phyloP scores from a whole-genome alignment of 2,797 vertebrate species.

The Falco berigora region DNA sequence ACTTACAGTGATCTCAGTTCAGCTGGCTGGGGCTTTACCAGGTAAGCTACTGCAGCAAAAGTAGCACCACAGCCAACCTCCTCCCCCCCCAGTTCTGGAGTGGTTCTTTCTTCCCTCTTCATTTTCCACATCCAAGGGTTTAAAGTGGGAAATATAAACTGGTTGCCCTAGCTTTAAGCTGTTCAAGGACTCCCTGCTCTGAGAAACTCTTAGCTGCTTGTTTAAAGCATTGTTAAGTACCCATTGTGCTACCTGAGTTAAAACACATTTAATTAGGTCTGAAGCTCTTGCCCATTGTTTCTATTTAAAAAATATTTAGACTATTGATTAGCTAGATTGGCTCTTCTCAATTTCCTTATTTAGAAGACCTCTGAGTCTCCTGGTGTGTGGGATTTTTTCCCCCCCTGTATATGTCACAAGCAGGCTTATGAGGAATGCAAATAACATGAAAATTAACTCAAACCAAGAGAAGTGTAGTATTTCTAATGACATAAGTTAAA shows the following conservation, averaged over 20 bases:
- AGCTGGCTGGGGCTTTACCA: background rate
- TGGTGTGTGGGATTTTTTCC: background rate
- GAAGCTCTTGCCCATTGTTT: background rate
- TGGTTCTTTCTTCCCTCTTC: background rate
- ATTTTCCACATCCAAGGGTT: background rate
- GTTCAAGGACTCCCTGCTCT: constrained; percentile 8
- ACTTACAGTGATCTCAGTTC: background rate
- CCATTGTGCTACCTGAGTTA: background rate
- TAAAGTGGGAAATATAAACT: background rate
- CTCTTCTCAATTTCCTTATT: background rate
- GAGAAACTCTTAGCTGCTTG: background rate
- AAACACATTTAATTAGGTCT: background rate
- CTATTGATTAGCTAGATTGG: constrained; percentile 11
- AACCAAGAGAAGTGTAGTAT: background rate
- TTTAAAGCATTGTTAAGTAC: background rate
- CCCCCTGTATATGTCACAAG: background rate
- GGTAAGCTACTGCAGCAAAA: background rate
- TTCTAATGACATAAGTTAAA: background rate
- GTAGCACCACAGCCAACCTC: background rate
- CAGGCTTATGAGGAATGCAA: background rate
- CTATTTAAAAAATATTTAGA: constrained; percentile 33
- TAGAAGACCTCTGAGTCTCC: background rate
- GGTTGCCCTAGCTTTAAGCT: background rate
- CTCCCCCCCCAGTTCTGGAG: background rate
- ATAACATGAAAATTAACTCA: background rate